These are phyloP conservation scores for Torymus texanus DNA, from an alignment of 2,888 invertebrate species.

Conservation along the genomic window DNA sequence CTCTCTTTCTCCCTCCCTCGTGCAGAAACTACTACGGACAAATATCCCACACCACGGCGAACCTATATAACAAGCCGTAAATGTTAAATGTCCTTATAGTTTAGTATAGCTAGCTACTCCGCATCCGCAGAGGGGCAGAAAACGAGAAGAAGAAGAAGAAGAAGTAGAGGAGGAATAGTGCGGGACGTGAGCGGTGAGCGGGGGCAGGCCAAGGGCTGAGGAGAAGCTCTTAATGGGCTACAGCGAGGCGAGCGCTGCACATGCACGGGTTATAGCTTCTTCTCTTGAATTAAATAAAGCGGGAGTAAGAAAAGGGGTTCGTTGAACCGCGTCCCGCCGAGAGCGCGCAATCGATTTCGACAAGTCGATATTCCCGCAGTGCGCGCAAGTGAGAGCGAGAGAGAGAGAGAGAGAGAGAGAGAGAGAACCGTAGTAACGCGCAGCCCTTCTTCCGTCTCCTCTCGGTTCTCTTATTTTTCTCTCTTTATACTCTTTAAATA, in stretches of 20 bases:
- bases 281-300: constrained; percentile 57
- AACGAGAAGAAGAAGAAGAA: constrained; percentile 18
- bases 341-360: constrained; percentile 53
- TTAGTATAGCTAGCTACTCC: background rate
- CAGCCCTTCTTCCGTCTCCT: background rate
- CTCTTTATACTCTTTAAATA: constrained; percentile 2
- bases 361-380: constrained; percentile 49
- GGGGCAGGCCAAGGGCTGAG: background rate
- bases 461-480: constrained; percentile 1
- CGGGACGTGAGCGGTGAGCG: too few relatives aligned
- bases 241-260: constrained; percentile 6
- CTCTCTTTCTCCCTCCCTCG: too few relatives aligned
- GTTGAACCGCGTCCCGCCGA: constrained; percentile 47
- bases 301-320: constrained; percentile 54
- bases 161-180: background rate
- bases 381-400: background rate
- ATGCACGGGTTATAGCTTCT: constrained; percentile 26
- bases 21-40: too few relatives aligned
- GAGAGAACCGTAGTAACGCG: background rate
- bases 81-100: constrained; percentile 49
- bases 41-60: too few relatives aligned
- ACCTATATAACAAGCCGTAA: constrained; percentile 35
- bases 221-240: constrained; percentile 41
- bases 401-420: background rate
- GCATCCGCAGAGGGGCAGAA: background rate